These are phyloP conservation scores for Paralichthys olivaceus DNA, from an alignment of 2,113 vertebrate genomes.

Conservation along the genomic window DNA sequence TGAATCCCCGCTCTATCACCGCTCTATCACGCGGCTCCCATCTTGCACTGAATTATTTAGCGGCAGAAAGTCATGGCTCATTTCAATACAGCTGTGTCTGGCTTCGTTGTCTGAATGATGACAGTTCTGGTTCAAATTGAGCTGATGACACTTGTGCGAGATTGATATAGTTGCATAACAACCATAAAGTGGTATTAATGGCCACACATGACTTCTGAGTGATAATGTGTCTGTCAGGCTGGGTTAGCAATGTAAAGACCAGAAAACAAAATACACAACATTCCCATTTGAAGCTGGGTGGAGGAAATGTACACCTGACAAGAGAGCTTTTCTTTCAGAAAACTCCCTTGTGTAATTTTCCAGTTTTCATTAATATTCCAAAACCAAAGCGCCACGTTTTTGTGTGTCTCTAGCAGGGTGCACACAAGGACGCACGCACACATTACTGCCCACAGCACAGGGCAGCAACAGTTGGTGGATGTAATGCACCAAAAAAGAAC, in stretches of 20 bases:
- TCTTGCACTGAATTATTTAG: slow-evolving; percentile 58
- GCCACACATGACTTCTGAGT: slow-evolving; percentile 6
- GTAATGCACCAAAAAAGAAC: not conserved
- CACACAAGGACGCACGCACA: not conserved
- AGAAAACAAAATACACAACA: not conserved
- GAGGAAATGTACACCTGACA: not conserved
- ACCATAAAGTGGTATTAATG: slow-evolving; percentile 1
- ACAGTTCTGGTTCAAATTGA: slow-evolving; percentile 33
- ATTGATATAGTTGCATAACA: slow-evolving; percentile 22
- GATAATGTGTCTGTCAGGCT: not conserved
- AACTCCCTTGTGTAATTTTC: not conserved
- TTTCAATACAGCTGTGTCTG: slow-evolving; percentile 13
- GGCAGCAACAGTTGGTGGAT: not conserved
- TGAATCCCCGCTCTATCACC: slow-evolving; percentile 33
- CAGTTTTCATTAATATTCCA: not conserved
- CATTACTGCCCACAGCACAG: not conserved
- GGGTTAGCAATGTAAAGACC: not conserved
- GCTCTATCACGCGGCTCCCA: slow-evolving; percentile 38
- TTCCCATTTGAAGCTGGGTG: not conserved
- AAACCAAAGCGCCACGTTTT: not conserved
- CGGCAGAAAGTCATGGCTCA: slow-evolving; percentile 40
- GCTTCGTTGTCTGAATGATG: slow-evolving; percentile 21
- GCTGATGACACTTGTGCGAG: slow-evolving; percentile 2
- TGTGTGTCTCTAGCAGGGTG: not conserved
- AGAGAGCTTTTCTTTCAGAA: slow-evolving; percentile 3